Evolutionary conservation across 2,797 vertebrate genomes (phyloP), one percentile per base, ranked within the genome.

Genomic region (Coilia nasus): DNA sequence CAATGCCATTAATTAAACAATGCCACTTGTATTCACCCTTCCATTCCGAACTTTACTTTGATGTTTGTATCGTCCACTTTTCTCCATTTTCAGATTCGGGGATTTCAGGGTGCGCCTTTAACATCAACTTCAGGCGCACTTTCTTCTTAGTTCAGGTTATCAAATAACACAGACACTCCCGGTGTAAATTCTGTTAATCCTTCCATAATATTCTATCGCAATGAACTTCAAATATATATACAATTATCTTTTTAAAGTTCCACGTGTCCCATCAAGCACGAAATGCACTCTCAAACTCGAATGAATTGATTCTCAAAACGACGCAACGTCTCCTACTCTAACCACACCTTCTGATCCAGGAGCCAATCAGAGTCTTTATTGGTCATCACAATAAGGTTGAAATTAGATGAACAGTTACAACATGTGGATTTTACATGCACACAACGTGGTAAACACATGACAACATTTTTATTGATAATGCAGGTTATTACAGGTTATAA

Each of bases 301-400:
- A 31, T 89, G 90, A 83, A 87, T 86, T 10, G 84, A 83, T 90
- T 87, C 82, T 83, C 84, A 87, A 88, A 89, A 75, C 85, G 89
- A 89, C 28, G 83, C 88, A 50, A 87, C 84, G 67, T 81, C 86
- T n/a, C n/a, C 88, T 83, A 71, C 88, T 83, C 88, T 90, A 90
- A 92, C 93, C 94, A 94, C 94, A 91, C 94, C 94, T 92, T 92
- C 90, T 88, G 14, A 87, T 78, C 0, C 83, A 84, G 87, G 64
- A 46, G 87, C 93, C 93, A 94, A 94, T 95, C 82, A 81, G 88
- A 88, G 62, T 81, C 71, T 82, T 44, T 78, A 78, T 78, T 78
- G 71, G 71, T 78, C 71, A 78, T 21, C 71, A 31, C 64, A 41
- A 31, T 78, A 10, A 46, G 41, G 23, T 44, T 25, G 59, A 46